These are phyloP conservation scores for Sanderia malayensis DNA, from an alignment of 30 jellyfish, hydroid and myxozoan genomes.

Conservation along the genomic window DNA sequence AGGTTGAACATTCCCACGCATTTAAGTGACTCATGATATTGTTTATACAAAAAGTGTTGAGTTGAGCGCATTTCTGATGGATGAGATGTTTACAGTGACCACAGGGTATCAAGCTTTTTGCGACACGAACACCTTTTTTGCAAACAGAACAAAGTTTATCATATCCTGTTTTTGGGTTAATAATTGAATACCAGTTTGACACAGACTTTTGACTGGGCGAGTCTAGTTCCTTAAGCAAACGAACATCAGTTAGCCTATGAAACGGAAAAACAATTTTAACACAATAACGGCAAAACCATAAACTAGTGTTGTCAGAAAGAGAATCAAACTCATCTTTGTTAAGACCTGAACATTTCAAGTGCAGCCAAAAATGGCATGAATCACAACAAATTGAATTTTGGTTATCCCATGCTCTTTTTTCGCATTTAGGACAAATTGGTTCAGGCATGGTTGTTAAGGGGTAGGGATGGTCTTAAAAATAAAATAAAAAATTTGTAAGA, in stretches of 20 bases:
- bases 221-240: background rate
- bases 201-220: background rate
- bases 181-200: no score
- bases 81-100: background rate
- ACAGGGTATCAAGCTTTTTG: no score
- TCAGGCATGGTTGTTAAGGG: background rate
- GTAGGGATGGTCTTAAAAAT: no score
- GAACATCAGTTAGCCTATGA: background rate
- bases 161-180: no score
- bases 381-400: background rate
- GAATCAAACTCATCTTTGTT: no score
- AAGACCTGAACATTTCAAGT: background rate
- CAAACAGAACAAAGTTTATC: slow-evolving; percentile 1
- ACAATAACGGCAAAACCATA: background rate
- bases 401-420: background rate
- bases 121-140: background rate
- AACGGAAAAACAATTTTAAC: background rate
- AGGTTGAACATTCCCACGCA: background rate
- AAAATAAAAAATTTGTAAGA: no score
- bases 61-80: slow-evolving; percentile 5
- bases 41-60: no score
- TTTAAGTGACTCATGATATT: background rate
- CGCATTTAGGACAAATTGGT: background rate
- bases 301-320: background rate
- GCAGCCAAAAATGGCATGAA: background rate